These are phyloP conservation scores for Ips typographus DNA, from an alignment of 1,140 invertebrate species.

Conservation along the genomic window DNA sequence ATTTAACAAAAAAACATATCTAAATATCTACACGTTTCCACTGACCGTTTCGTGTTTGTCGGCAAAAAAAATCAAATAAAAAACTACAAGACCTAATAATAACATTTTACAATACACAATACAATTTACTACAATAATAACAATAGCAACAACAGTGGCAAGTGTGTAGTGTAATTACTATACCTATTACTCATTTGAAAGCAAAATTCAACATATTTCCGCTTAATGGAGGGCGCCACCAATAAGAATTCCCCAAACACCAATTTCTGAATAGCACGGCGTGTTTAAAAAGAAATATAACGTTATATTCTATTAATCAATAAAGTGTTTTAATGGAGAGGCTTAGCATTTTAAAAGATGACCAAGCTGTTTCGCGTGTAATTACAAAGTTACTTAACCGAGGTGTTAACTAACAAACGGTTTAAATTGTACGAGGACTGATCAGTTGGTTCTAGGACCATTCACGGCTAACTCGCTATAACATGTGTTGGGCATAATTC, in stretches of 20 bases:
- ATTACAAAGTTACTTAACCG: background rate
- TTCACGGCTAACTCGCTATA: background rate
- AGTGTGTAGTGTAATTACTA: too few species aligned
- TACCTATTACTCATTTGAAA: too few species aligned
- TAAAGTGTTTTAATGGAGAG: background rate
- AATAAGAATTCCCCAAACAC: slow-evolving; percentile 4
- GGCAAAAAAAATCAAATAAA: too few species aligned
- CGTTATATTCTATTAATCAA: background rate
- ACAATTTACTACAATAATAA: too few species aligned
- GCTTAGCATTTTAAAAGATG: background rate
- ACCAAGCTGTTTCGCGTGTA: background rate
- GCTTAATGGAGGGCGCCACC: background rate
- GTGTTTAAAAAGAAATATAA: background rate
- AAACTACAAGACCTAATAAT: too few species aligned
- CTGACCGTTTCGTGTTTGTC: too few species aligned
- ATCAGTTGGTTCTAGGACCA: background rate
- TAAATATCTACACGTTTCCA: too few species aligned
- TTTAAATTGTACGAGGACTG: background rate
- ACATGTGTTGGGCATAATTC: background rate
- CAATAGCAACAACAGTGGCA: too few species aligned
- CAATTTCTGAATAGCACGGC: background rate
- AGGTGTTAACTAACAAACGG: background rate
- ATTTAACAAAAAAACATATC: too few species aligned
- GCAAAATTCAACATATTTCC: background rate
- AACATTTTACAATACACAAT: too few species aligned